Percentiles rank a stretch among this genome's conserved stretches.
Evolutionary conservation across 2,113 vertebrate species (phyloP).

Genomic region (Fulica atra): DNA sequence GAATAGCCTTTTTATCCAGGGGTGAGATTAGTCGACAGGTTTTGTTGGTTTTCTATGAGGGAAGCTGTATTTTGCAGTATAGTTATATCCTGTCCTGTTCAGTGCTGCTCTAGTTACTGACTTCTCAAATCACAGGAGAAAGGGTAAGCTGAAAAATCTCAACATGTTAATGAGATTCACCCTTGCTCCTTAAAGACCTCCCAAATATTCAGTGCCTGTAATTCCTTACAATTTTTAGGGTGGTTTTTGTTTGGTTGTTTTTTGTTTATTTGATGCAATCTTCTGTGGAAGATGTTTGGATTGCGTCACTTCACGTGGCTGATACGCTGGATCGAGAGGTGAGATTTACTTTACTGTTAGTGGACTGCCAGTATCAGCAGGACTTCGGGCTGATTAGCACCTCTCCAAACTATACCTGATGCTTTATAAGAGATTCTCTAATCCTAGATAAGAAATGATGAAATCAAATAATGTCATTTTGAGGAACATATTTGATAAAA

Average conservation of each 20-base stretch:
- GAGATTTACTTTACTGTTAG: not conserved
- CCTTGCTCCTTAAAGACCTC: not conserved
- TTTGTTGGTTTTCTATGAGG: not conserved
- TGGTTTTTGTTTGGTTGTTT: not conserved
- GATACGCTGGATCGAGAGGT: not conserved
- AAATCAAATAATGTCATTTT: not conserved
- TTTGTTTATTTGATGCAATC: not conserved
- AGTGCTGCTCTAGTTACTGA: not conserved
- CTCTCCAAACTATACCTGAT: not conserved
- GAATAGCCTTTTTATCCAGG: not conserved
- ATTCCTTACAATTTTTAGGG: not conserved
- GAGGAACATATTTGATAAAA: not conserved
- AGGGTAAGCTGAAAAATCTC: not conserved
- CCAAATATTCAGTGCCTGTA: not conserved
- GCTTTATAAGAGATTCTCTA: not conserved
- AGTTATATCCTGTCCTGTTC: not conserved
- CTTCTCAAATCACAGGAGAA: not conserved
- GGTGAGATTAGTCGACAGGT: not conserved
- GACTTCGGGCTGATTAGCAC: not conserved
- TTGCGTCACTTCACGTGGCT: not conserved
- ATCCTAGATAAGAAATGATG: not conserved
- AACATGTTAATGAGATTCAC: not conserved
- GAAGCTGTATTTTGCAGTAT: not conserved
- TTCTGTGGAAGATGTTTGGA: not conserved
- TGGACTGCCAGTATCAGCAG: not conserved